These are phyloP conservation scores for Agonopterix heracliana DNA, from an alignment of 2,888 invertebrate genomes.

Conservation along the genomic window DNA sequence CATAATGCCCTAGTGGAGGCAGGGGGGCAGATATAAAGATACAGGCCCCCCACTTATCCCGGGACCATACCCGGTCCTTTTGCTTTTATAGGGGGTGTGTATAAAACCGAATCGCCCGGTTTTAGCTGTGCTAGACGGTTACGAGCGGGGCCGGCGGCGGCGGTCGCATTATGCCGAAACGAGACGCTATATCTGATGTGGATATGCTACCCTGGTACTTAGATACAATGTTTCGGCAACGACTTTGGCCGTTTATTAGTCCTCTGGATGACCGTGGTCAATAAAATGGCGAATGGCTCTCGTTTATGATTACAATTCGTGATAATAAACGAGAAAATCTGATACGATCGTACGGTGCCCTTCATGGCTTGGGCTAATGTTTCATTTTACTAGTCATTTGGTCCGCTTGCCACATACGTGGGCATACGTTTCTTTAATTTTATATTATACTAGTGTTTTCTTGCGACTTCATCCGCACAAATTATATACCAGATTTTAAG, in stretches of 20 bases:
- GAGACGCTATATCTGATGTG: slow-evolving; percentile 61
- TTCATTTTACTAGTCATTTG: neutral
- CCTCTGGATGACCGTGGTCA: slow-evolving; percentile 34
- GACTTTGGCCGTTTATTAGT: slow-evolving; percentile 51
- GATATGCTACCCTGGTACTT: slow-evolving; percentile 62
- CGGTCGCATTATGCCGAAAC: slow-evolving; percentile 60
- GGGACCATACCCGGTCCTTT: slow-evolving; percentile 71
- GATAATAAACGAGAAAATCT: slow-evolving; percentile 35
- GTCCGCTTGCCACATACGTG: neutral
- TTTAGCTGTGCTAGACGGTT: slow-evolving; percentile 73
- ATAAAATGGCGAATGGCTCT: slow-evolving; percentile 44
- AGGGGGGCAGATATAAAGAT: slow-evolving; percentile 74
- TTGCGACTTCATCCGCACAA: no score
- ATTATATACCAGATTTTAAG: no score
- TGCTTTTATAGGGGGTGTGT: slow-evolving; percentile 76
- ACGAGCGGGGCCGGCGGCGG: slow-evolving; percentile 65
- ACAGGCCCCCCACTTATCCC: slow-evolving; percentile 73
- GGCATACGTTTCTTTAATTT: no score
- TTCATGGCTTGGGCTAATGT: neutral
- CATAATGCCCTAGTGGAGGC: slow-evolving; percentile 68
- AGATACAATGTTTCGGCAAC: slow-evolving; percentile 56
- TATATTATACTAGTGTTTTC: no score
- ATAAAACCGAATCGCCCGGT: slow-evolving; percentile 75
- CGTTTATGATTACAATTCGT: slow-evolving; percentile 24
- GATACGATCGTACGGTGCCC: slow-evolving; percentile 10